Base-by-base conservation (phyloP, 2,888 invertebrate genomes). In the Pristionchus exspectatus region DNA sequence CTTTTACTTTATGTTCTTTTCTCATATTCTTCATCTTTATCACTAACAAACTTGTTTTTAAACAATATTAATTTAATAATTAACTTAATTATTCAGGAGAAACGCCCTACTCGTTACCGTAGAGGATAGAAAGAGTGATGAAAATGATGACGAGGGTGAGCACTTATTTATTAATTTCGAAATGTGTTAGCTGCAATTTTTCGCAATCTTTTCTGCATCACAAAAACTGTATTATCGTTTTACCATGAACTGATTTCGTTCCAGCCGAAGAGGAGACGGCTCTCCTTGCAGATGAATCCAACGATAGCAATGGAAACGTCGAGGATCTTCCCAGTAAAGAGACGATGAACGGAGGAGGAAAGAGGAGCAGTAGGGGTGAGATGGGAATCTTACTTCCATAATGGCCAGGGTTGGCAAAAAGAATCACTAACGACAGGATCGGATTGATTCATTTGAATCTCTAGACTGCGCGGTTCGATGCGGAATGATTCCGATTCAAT, bases 261-360 rank as follows among this genome's bases (percentile, higher is more conserved):
- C 18, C 84, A 85, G 74, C 56, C 1, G 87, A 88, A 21, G 87
- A 88, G 30, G 87, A 88, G 87, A 88, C 72, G 21, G 54, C 87
- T 7, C 54, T 88, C 0, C 30, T 88, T 0, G 87, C 44, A 1
- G 74, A 74, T 21, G 74, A 74, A 21, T 74, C 74, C 38, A 74
- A 74, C 21, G 74, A 74, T 4, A 87, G 69, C 27, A 88, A 88
- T 54, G 74, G 56, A 12, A 54, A 63, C 27, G 69, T 50, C 2
- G 87, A 74, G 16, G 63, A 87, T 18, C 56, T 54, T 21, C 33
- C 33, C 44, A 59, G 16, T 38, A n/a, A 87, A 10, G 84, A 84
- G 18, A 24, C 59, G 33, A 63, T 50, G 59, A 63, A 63, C n/a
- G 69, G 69, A 30, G 69, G 50, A 30, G 66, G 27, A 27, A 87